Conservation (phyloP, 1,140 invertebrate genomes). For the Leptoteleia sp. region DNA sequence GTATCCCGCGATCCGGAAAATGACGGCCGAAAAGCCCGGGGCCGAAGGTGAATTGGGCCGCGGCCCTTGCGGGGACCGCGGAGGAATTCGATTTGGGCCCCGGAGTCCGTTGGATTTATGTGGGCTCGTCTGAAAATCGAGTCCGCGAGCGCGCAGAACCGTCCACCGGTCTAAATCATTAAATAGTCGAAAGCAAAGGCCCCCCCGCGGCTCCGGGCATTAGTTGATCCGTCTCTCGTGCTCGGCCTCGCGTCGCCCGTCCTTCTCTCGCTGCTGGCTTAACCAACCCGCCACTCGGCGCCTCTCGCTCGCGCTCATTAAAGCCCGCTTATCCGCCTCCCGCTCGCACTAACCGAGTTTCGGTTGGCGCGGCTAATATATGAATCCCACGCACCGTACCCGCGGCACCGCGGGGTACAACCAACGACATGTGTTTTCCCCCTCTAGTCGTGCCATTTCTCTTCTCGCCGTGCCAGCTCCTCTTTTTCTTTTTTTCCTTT, state of each 20-base stretch:
- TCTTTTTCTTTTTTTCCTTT: constrained; percentile 48
- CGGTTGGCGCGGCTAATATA: constrained; percentile 70
- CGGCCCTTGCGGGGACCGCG: constrained; percentile 2
- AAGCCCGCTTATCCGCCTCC: constrained; percentile 26
- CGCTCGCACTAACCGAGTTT: constrained; percentile 65
- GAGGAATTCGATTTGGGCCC: constrained; percentile 47
- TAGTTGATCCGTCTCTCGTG: constrained; percentile 79
- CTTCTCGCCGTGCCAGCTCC: constrained; percentile 52
- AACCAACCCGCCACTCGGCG: constrained; percentile 61
- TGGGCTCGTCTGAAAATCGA: constrained; percentile 70
- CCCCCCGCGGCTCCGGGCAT: constrained; percentile 77
- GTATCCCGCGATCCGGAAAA: constrained; percentile 4
- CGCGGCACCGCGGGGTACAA: constrained; percentile 77
- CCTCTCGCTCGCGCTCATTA: constrained; percentile 57
- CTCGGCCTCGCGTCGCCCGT: constrained; percentile 71
- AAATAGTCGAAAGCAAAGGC: constrained; percentile 75
- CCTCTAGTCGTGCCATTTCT: constrained; percentile 65
- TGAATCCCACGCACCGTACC: constrained; percentile 80
- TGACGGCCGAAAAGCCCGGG: no score
- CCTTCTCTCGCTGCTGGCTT: constrained; percentile 55
- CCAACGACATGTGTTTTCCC: constrained; percentile 81
- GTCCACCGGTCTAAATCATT: constrained; percentile 77
- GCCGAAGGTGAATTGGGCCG: no score
- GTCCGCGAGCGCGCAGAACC: constrained; percentile 71
- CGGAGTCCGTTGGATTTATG: constrained; percentile 64